Conservation (phyloP, 2,113 vertebrate species). For the Craseonycteris thonglongyai region DNA sequence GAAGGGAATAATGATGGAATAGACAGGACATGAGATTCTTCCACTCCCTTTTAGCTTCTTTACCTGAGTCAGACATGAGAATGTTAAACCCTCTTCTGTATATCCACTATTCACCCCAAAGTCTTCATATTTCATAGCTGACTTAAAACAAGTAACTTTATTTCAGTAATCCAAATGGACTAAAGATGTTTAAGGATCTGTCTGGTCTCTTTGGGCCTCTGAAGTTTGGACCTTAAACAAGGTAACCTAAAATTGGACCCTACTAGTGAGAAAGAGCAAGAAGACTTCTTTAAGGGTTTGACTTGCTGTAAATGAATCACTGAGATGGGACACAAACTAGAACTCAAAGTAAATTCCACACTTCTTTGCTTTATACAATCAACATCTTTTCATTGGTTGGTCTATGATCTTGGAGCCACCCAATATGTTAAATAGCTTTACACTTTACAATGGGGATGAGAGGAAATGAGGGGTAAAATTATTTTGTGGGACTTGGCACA, state of each 20-base stretch:
- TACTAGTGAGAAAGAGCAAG: not conserved
- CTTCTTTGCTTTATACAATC: not conserved
- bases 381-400: not conserved
- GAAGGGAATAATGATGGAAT: not conserved
- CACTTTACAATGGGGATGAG: not conserved
- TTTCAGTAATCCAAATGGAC: not conserved
- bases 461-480: constrained; percentile 57
- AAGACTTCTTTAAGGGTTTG: not conserved
- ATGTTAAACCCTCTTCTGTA: not conserved
- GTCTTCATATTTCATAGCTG: constrained; percentile 18
- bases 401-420: constrained; percentile 15
- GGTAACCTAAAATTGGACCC: not conserved
- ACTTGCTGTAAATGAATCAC: not conserved
- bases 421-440: constrained; percentile 37
- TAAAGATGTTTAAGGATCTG: constrained; percentile 28
- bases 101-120: not conserved
- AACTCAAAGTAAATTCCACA: constrained; percentile 13
- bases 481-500: constrained; percentile 37
- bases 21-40: not conserved
- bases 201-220: not conserved
- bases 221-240: not conserved
- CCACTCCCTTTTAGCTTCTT: constrained; percentile 19
- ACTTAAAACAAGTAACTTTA: constrained; percentile 12
- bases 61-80: constrained; percentile 40
- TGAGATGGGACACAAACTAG: not conserved